Base-by-base conservation (phyloP, 2,888 invertebrate genomes). In the Erpobdella octoculata region DNA sequence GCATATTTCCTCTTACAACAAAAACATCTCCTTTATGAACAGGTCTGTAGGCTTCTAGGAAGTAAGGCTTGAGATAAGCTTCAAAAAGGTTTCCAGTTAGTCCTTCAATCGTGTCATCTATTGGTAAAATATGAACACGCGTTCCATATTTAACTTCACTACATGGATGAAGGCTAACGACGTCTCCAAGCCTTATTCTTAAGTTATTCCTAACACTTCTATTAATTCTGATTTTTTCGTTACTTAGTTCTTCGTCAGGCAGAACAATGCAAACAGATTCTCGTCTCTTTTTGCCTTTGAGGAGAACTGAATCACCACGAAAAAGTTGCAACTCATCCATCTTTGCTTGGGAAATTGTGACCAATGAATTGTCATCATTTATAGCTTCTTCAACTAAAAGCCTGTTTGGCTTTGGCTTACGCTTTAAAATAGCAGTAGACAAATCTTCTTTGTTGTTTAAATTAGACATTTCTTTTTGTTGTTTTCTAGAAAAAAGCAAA, bases 301-400 rank as follows among this genome's bases (percentile, higher is more conserved):
- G 85, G 28, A 97, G 86, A 0, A 98, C 96, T 37, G 97, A 96
- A 85, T 98, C 98, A 67, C 98, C 97, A 67, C 97, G 88, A 86
- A 98, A 99, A 67, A 98, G 86, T 83, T 94, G 93, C 37, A 98
- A 87, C 83, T 97, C 95, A 83, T 97, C 96, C 96, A 97, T 96
- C 87, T 98, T 97, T 15, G 91, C 90, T 6, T 53, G 21, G 8
- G 53, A 53, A 25, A 53, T 53, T 5, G 53, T 53, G 8, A 53
- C 53, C 6, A 97, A 96, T 0, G 96, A 97, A 84, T 98, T 99
- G 85, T 98, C 98, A 88, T 99, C 98, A 84, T 93, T 96, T 79
- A 91, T 89, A 38, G 96, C 93, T 85, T 97, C 96, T 82, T 97
- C 98, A 28, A 99, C 97, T 80, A 99, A 88, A 76, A 99, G 89